Evolutionary conservation across 2,888 invertebrate species (phyloP), one percentile per base, ranked within the genome.

Genomic region (Pseudococcus longispinus): DNA sequence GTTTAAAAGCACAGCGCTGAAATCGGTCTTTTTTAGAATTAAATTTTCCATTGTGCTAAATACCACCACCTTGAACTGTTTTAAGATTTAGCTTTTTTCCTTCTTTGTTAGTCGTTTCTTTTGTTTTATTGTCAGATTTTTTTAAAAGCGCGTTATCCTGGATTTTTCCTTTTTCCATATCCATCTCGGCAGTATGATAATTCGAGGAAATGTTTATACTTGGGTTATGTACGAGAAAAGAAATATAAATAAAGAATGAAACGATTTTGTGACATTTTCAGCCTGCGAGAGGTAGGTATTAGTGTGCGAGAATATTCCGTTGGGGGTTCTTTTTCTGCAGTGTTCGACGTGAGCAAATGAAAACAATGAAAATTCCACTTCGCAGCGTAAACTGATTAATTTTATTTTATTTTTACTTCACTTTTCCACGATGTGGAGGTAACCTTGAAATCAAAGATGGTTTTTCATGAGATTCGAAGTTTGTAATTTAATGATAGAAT

Each of bases 31-130:
- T 70, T 70, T 29, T 20, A 70, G 70, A 29, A 70, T 23, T 23
- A 23, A 60, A 60, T 60, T 60, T 60, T 60, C 23, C 60, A 60
- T 60, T 60, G 70, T 29, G 29, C 70, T 70, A 70, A 70, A 70
- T 70, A 29, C 70, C 70, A 18, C 29, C 70, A 70, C 70, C 70
- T 70, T 70, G 70, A 29, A 70, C 29, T 18, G 70, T 70, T 60
- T 1, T 23, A 70, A 29, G 70, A 70, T 70, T 70, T 29, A 29
- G 29, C 26, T 29, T 70, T 29, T 29, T 29, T 70, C 29, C 18
- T 70, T 11, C 23, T 23, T 23, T 23, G 60, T 60, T 23, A 23
- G 23, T 15, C 23, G 60, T 11, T 1, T 60, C 20, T 60, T 70
- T 70, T 70, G 70, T 70, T 70, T 70, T 70, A 70, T 70, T 29